phyloP scores from a whole-genome alignment of 2,797 vertebrate species.

The Gallinago stenura region DNA sequence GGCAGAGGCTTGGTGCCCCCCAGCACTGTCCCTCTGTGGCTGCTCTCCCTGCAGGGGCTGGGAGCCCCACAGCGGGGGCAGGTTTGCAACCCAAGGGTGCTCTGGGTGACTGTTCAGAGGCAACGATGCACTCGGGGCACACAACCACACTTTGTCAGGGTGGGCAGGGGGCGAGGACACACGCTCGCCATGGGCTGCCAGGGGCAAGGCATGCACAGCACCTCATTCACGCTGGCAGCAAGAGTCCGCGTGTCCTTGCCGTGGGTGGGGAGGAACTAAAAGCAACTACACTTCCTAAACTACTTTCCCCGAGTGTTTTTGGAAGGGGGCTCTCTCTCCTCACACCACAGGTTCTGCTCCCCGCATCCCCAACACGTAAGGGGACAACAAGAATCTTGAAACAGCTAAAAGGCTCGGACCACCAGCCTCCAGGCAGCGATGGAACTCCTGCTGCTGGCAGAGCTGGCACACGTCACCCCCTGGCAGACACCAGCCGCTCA shows the following conservation, averaged over 20 bases:
- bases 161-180: not conserved
- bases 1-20: not conserved
- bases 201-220: not conserved
- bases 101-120: not conserved
- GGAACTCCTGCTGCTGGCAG: not conserved
- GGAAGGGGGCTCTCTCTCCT: not conserved
- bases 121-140: fast-evolving
- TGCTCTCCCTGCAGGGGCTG: not conserved
- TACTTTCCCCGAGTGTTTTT: not conserved
- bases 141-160: not conserved
- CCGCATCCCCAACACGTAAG: not conserved
- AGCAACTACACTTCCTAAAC: not conserved
- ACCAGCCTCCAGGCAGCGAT: fast-evolving
- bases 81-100: not conserved
- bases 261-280: not conserved
- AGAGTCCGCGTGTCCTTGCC: not conserved
- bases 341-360: not conserved
- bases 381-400: not conserved
- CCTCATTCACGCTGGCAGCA: not conserved
- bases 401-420: not conserved
- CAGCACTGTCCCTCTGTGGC: not conserved
- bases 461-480: not conserved
- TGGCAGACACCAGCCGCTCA: not conserved
- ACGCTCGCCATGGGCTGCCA: fast-evolving
- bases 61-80: not conserved